Base-by-base conservation (phyloP, 1,140 invertebrate species). In the Ditylenchus dipsaci region DNA sequence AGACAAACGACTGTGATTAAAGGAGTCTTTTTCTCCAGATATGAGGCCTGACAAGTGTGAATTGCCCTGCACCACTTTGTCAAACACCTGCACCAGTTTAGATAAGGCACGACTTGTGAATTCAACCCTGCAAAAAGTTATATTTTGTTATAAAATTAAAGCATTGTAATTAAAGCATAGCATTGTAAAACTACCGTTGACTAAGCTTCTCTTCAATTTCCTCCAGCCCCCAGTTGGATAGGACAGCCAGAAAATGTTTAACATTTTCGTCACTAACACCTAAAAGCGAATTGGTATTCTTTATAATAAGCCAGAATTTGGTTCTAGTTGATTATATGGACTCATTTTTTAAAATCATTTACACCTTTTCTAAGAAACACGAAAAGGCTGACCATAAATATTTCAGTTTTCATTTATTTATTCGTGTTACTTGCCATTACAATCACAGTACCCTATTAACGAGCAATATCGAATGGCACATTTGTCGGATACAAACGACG, bases 51-150 rank as follows among this genome's bases (percentile, higher is more conserved):
- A 33, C 8, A 61, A 5, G 8, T 65, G 38, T 1, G n/a, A 21
- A 27, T 71, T 71, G 15, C 56, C 30, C 43, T 71, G 57, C n/a
- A 27, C 58, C 26, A 71, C 62, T 43, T 67, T 45, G 42, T 19
- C 61, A 45, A 61, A 74, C 13, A 61, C 53, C 26, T 74, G 67
- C 17, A 71, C 72, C 43, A 71, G 43, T 42, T 71, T 71, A 19
- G 69, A 53, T 7, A 71, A 30, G n/a, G 69, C 66, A n/a, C 69
- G 68, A 53, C 62, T 70, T 38, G 53, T 71, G 53, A 71, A 71
- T 63, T 71, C 69, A 23, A 71, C 69, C 9, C 33, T 38, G 33
- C 11, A 38, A 38, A 38, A 11, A 38, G 3, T 3, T 38, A 11
- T 5, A 5, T 38, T 38, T 38, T 38, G 11, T 5, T 3, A 3